Percentiles rank a stretch among this genome's conserved stretches.
Conservation (phyloP, 2,888 invertebrate genomes). For the Melanchra persicariae region DNA sequence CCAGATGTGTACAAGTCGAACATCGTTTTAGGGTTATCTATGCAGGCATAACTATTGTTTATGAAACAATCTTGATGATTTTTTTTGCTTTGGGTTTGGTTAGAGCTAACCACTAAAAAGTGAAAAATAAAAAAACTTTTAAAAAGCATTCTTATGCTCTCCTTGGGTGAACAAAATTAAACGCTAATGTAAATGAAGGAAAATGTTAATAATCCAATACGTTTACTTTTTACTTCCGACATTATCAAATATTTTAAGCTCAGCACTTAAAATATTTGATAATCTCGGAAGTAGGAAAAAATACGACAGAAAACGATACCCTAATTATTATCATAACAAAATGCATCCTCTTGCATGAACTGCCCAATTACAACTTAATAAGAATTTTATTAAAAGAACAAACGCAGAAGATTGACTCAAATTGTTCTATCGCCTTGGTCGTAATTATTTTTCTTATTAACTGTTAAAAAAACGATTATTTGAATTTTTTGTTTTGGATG, state of each 20-base stretch:
- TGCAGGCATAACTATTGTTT: too few species aligned
- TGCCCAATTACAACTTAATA: constrained; percentile 66
- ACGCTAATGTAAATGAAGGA: too few species aligned
- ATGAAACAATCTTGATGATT: too few species aligned
- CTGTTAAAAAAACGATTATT: not conserved
- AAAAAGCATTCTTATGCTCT: too few species aligned
- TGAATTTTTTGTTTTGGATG: not conserved
- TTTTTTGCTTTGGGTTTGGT: too few species aligned
- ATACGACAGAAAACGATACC: not conserved
- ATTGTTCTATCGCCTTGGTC: constrained; percentile 57
- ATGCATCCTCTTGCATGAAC: constrained; percentile 31
- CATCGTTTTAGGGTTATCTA: too few species aligned
- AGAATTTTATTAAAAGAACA: constrained; percentile 62
- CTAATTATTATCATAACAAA: constrained; percentile 31
- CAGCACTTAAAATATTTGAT: not conserved
- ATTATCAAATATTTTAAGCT: too few species aligned
- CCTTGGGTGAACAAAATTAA: too few species aligned
- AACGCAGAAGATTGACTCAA: constrained; percentile 60
- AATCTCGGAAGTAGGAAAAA: not conserved
- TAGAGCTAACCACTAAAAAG: too few species aligned
- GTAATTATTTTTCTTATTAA: constrained; percentile 30
- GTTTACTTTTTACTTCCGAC: too few species aligned
- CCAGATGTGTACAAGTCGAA: too few species aligned
- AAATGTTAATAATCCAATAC: not conserved
- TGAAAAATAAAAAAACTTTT: too few species aligned